Evolutionary conservation across 2,888 invertebrate genomes (phyloP), one percentile per base, ranked within the genome.

Genomic region (Campopleginae sp.): DNA sequence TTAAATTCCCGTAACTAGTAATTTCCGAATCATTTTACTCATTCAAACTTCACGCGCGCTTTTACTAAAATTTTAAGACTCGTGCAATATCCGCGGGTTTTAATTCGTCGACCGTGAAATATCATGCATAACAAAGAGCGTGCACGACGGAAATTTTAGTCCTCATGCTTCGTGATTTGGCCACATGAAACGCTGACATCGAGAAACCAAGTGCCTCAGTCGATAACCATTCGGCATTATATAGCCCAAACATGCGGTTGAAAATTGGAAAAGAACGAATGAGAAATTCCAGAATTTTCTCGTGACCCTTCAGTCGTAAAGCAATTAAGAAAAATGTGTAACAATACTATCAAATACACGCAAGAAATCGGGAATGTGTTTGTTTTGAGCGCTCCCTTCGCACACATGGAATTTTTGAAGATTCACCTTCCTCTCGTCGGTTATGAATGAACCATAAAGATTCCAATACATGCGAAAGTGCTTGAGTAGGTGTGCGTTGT

Each of bases 371-470:
- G 12, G 23, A 23, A 23, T 12, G 23, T 27, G 27, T 58, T 27
- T 27, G 10, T 27, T 54, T 54, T 27, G 12, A 54, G 10, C 12
- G n/a, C 14, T 58, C 5, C 27, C 14, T 14, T 14, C 12, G 27
- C 27, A 58, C 58, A 58, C 27, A 4, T 14, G 27, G 1, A 58
- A 14, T 27, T 58, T 27, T 27, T 58, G 27, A 27, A 58, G 27
- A 58, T 58, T 27, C 14, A 14, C 58, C 6, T 27, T 42, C 1
- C 19, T 65, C 5, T 66, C 66, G 42, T n/a, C 19, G 19, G 19
- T 19, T 66, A 66, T 66, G 19, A 66, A 70, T 51, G 12, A 23
- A 31, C 76, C 81, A 42, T 70, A 76, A 70, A 48, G 48, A 48
- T 76, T 70, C 63, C 31, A 38, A 75, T 70, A 66, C 44, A 14